Evolutionary conservation across 1,140 invertebrate genomes (phyloP).

Genomic region (Stratiolaelaps scimitus): DNA sequence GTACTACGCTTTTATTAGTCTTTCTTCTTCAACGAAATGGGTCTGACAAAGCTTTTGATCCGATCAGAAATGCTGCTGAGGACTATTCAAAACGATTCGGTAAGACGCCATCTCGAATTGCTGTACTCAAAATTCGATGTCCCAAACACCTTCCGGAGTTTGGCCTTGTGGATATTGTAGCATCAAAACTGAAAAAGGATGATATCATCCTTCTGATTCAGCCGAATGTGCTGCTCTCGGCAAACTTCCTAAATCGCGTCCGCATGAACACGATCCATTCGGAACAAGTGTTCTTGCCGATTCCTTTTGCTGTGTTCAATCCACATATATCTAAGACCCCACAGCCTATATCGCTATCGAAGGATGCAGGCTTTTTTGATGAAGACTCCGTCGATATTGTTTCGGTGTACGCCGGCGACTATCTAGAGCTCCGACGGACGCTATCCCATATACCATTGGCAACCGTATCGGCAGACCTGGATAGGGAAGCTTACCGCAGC

Average conservation of each 20-base stretch:
- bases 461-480: slow-evolving; percentile 49
- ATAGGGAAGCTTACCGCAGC: slow-evolving; percentile 54
- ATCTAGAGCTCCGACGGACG: background rate
- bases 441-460: background rate
- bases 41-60: slow-evolving; percentile 45
- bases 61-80: slow-evolving; percentile 51
- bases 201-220: slow-evolving; percentile 54
- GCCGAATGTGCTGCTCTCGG: slow-evolving; percentile 53
- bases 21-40: slow-evolving; percentile 39
- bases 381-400: slow-evolving; percentile 48
- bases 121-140: slow-evolving; percentile 51
- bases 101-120: slow-evolving; percentile 53
- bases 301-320: slow-evolving; percentile 53
- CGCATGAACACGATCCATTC: slow-evolving; percentile 69
- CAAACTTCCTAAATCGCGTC: slow-evolving; percentile 66
- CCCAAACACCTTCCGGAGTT: slow-evolving; percentile 44
- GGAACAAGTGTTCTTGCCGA: slow-evolving; percentile 64
- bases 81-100: slow-evolving; percentile 54
- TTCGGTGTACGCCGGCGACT: slow-evolving; percentile 8
- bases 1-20: slow-evolving; percentile 56
- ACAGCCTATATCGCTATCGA: slow-evolving; percentile 46
- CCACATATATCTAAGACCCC: slow-evolving; percentile 44
- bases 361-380: slow-evolving; percentile 57
- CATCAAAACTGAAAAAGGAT: slow-evolving; percentile 56
- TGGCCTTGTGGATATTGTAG: slow-evolving; percentile 54